Conservation (phyloP, 2,113 vertebrate genomes). For the Sylvietta virens region DNA sequence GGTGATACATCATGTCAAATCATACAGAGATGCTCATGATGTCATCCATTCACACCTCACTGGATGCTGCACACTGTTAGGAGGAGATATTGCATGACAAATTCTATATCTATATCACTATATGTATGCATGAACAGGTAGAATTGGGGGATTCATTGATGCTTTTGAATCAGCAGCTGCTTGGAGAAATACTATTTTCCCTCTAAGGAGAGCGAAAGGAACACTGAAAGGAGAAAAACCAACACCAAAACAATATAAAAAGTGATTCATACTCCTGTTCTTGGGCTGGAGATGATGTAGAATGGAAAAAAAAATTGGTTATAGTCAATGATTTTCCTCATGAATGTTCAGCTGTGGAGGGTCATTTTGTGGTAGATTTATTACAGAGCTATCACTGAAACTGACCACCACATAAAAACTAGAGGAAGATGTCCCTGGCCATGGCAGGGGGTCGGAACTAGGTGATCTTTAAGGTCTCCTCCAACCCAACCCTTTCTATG, state of each 20-base stretch:
- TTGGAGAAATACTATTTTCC: background rate
- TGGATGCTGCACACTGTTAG: background rate
- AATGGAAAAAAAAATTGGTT: background rate
- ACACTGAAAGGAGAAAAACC: background rate
- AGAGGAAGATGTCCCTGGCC: background rate
- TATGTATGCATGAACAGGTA: background rate
- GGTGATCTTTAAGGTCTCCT: background rate
- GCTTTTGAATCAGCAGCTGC: background rate
- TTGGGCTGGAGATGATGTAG: background rate
- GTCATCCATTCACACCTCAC: slow-evolving; percentile 46
- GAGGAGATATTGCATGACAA: background rate
- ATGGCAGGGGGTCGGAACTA: background rate
- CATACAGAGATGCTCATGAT: background rate
- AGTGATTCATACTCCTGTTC: background rate
- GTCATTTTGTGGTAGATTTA: background rate
- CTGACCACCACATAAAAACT: background rate
- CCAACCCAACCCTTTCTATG: background rate
- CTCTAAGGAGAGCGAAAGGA: slow-evolving; percentile 11
- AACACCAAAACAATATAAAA: background rate
- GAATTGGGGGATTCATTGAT: background rate
- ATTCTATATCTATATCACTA: background rate
- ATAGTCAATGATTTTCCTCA: background rate
- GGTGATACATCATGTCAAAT: background rate
- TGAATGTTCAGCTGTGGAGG: background rate
- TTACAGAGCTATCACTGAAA: background rate